phyloP scores from a whole-genome alignment of 1,140 invertebrate species.

The Calephelis virginiensis region DNA sequence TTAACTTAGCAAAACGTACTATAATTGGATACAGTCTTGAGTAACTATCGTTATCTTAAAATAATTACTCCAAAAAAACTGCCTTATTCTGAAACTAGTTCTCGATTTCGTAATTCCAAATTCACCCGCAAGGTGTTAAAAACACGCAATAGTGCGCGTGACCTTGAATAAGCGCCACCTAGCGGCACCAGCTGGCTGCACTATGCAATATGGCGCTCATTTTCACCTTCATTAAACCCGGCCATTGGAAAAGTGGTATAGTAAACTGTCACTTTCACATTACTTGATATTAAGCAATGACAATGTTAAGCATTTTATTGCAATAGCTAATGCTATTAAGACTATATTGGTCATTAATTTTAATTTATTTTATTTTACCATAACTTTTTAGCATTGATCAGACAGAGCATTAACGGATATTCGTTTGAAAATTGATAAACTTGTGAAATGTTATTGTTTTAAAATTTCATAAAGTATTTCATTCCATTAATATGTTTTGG shows the following conservation, averaged over 20 bases:
- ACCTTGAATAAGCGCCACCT: conserved; percentile 50
- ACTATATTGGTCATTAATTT: neutral
- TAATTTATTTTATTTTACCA: conserved; percentile 9
- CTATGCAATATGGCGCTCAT: conserved; percentile 27
- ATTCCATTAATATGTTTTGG: too few relatives aligned
- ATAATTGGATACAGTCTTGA: too few relatives aligned
- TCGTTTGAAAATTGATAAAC: too few relatives aligned
- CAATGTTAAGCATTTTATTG: conserved; percentile 9
- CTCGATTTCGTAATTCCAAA: conserved; percentile 42
- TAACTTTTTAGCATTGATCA: neutral
- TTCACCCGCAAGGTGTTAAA: conserved; percentile 27
- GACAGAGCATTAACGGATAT: too few relatives aligned
- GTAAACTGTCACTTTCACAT: conserved; percentile 52
- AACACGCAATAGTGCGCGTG: conserved; percentile 36
- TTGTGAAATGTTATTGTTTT: too few relatives aligned
- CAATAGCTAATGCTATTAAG: conserved; percentile 8
- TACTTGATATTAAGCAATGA: conserved; percentile 22
- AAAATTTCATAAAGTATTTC: too few relatives aligned
- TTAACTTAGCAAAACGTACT: too few relatives aligned
- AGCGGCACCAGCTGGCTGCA: conserved; percentile 30
- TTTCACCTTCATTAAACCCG: conserved; percentile 43
- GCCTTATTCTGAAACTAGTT: conserved; percentile 33
- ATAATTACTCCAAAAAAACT: conserved; percentile 1
- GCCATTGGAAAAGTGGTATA: conserved; percentile 38
- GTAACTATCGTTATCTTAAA: neutral